Conservation (phyloP, 2,113 vertebrate species). For the Proteles cristata region DNA sequence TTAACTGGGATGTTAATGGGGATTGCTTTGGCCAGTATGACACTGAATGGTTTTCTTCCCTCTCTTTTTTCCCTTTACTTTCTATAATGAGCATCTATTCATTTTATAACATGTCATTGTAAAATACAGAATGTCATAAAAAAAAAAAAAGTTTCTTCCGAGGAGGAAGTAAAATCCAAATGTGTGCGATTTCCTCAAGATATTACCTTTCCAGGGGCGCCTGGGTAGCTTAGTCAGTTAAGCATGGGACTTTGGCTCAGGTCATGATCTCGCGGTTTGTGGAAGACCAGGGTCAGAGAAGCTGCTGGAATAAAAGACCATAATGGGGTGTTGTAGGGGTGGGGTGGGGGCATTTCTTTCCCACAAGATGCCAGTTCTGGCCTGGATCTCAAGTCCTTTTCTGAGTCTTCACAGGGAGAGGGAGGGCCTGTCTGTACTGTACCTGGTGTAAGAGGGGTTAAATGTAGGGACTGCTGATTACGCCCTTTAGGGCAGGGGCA, state of each 20-base stretch:
- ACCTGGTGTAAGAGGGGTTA: not conserved
- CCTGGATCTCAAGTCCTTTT: not conserved
- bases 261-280: too few relatives aligned
- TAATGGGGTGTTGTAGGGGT: rapidly evolving
- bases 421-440: not conserved
- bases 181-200: not conserved
- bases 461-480: not conserved
- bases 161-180: not conserved
- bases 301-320: not conserved
- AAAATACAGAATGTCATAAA: not conserved
- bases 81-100: not conserved
- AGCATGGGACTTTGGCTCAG: too few relatives aligned
- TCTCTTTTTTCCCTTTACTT: not conserved
- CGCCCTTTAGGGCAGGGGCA: not conserved
- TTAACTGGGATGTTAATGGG: not conserved
- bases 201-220: too few relatives aligned
- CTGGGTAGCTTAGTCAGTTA: too few relatives aligned
- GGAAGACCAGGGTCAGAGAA: not conserved
- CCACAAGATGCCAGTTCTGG: not conserved
- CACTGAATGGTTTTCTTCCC: not conserved
- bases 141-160: not conserved
- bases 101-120: not conserved
- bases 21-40: not conserved
- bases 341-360: too few relatives aligned
- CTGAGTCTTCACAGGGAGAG: not conserved